A percentile compares a stretch with the other conserved stretches of the same genome.
Evolutionary conservation across 2,888 invertebrate genomes (phyloP).

Genomic region (Ophonus ardosiacus): DNA sequence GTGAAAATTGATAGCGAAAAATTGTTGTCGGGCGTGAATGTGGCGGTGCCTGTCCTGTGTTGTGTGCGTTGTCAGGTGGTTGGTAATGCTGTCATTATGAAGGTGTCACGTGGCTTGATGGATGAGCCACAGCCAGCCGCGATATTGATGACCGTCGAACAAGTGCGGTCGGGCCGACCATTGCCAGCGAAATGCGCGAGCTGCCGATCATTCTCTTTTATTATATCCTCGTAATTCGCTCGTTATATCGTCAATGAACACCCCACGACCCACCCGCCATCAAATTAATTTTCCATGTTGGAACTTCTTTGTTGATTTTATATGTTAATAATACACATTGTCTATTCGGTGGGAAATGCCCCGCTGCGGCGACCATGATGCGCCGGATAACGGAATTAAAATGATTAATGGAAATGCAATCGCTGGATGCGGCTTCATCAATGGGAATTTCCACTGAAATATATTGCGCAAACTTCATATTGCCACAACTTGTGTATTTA

Average conservation of each 20-base stretch:
- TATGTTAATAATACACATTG: slow-evolving; percentile 60
- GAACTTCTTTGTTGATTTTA: slow-evolving; percentile 60
- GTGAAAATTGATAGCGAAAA: not conserved
- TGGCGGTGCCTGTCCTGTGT: slow-evolving; percentile 18
- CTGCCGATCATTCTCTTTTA: slow-evolving; percentile 38
- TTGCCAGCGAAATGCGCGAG: slow-evolving; percentile 11
- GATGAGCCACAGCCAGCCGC: slow-evolving; percentile 69
- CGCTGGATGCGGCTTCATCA: slow-evolving; percentile 3
- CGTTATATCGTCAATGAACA: slow-evolving; percentile 44
- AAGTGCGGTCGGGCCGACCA: slow-evolving; percentile 65
- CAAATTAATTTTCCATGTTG: slow-evolving; percentile 59
- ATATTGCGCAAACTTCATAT: slow-evolving; percentile 30
- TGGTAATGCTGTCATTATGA: slow-evolving; percentile 74
- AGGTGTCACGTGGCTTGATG: slow-evolving; percentile 73
- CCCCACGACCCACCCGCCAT: not conserved
- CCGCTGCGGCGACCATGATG: slow-evolving; percentile 11
- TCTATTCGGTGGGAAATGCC: slow-evolving; percentile 25
- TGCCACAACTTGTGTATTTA: slow-evolving; percentile 29
- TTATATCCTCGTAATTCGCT: slow-evolving; percentile 39
- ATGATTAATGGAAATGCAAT: slow-evolving; percentile 59
- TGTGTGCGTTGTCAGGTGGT: slow-evolving; percentile 73
- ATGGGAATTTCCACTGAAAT: slow-evolving; percentile 15
- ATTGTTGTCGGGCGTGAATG: not conserved
- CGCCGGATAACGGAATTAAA: slow-evolving; percentile 45
- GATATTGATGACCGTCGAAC: slow-evolving; percentile 72